Conservation (phyloP, 2,888 invertebrate species). For the Leucoptera coffeella region DNA sequence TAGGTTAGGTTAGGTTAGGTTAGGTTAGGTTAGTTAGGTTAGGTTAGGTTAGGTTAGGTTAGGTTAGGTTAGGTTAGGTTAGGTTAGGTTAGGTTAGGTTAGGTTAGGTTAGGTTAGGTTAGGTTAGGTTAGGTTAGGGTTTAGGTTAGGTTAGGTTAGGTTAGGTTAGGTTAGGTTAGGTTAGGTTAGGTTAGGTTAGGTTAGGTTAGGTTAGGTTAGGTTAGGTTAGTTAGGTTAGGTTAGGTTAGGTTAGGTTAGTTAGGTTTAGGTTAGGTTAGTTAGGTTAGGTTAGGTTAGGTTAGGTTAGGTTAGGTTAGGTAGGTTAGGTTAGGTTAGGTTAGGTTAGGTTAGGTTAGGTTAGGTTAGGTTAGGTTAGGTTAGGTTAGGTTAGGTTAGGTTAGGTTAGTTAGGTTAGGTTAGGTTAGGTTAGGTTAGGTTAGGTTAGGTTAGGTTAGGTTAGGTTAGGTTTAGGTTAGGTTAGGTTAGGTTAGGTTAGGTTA, state of each 20-base stretch:
- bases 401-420: constrained; percentile 5
- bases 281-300: constrained; percentile 5
- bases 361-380: constrained; percentile 5
- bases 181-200: constrained; percentile 6
- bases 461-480: constrained; percentile 5
- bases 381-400: constrained; percentile 5
- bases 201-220: constrained; percentile 6
- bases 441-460: constrained; percentile 5
- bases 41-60: constrained; percentile 6
- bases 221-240: constrained; percentile 5
- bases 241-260: constrained; percentile 5
- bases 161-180: constrained; percentile 5
- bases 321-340: constrained; percentile 3
- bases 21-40: constrained; percentile 5
- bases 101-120: constrained; percentile 5
- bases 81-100: constrained; percentile 5
- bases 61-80: constrained; percentile 5
- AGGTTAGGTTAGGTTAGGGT: constrained; percentile 5
- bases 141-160: constrained; percentile 5
- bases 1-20: constrained; percentile 6
- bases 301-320: constrained; percentile 5
- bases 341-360: constrained; percentile 4
- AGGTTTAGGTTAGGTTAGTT: constrained; percentile 4
- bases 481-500: constrained; percentile 5
- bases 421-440: constrained; percentile 5